These are phyloP conservation scores for Metaphire vulgaris DNA, from an alignment of 1,140 invertebrate genomes.

Conservation along the genomic window DNA sequence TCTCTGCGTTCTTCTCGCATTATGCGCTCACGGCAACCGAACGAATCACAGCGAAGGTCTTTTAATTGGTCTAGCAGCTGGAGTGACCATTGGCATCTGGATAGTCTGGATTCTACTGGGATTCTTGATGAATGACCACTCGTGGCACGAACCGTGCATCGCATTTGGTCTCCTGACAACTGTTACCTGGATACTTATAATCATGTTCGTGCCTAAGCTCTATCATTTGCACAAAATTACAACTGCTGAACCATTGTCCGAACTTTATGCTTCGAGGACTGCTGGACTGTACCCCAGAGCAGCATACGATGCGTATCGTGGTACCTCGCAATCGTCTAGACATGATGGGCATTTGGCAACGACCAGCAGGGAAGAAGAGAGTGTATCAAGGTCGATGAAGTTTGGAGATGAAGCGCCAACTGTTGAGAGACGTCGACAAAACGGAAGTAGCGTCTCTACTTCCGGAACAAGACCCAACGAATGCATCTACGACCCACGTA, in stretches of 20 bases:
- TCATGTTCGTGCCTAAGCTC: constrained; percentile 86
- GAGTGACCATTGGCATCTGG: constrained; percentile 77
- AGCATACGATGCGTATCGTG: not conserved
- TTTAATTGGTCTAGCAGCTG: constrained; percentile 78
- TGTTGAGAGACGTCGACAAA: no score
- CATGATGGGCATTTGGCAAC: no score
- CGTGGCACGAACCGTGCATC: constrained; percentile 71
- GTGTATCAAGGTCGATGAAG: not conserved
- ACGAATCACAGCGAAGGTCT: constrained; percentile 85
- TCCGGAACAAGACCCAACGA: not conserved
- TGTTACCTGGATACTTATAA: constrained; percentile 72
- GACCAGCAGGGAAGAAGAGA: not conserved
- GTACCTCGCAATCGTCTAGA: no score
- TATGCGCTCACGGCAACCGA: constrained; percentile 68
- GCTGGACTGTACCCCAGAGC: not conserved
- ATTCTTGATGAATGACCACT: constrained; percentile 56
- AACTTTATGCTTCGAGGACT: not conserved
- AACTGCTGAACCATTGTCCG: not conserved
- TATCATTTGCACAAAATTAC: not conserved
- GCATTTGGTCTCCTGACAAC: constrained; percentile 78
- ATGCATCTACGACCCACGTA: not conserved
- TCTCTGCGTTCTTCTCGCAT: constrained; percentile 72
- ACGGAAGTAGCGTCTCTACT: not conserved
- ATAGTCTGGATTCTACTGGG: constrained; percentile 68
- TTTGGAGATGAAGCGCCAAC: not conserved